A percentile compares a stretch with the other conserved stretches of the same genome.
These are phyloP conservation scores for Heteractis magnifica DNA, from an alignment of 92 coral and sea anemone genomes.

Conservation along the genomic window DNA sequence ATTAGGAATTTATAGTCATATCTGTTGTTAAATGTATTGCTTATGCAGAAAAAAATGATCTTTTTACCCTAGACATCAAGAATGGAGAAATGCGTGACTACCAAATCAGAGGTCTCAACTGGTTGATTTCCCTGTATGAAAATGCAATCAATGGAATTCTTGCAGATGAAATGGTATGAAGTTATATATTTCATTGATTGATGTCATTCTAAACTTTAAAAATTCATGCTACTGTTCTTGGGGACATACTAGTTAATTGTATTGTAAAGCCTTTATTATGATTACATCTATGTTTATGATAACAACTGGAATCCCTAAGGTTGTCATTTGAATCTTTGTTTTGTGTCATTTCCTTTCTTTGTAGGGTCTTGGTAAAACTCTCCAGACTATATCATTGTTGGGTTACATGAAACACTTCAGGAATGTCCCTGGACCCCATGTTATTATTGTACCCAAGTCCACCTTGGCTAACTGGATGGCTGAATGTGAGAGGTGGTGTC, in stretches of 20 bases:
- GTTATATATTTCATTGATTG: neutral
- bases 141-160: constrained; percentile 99
- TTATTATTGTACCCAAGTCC: constrained; percentile 94
- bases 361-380: constrained; percentile 96
- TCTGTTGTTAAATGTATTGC: neutral
- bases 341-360: neutral
- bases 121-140: constrained; percentile 95
- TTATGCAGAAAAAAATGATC: neutral
- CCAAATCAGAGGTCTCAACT: constrained; percentile 96
- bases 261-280: neutral
- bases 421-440: constrained; percentile 88
- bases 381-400: constrained; percentile 91
- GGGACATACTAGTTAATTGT: neutral
- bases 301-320: no score
- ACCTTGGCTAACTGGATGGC: constrained; percentile 98
- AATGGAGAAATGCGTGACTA: constrained; percentile 99
- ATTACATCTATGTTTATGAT: neutral
- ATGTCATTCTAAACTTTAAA: neutral
- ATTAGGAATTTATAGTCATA: neutral
- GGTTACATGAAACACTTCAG: constrained; percentile 98
- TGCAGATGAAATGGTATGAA: constrained; percentile 96
- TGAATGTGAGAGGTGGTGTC: constrained; percentile 96
- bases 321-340: no score
- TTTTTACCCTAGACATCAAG: constrained; percentile 63
- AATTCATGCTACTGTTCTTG: no score